Conservation (phyloP, 1,140 invertebrate genomes). For the Brachionus sp. region DNA sequence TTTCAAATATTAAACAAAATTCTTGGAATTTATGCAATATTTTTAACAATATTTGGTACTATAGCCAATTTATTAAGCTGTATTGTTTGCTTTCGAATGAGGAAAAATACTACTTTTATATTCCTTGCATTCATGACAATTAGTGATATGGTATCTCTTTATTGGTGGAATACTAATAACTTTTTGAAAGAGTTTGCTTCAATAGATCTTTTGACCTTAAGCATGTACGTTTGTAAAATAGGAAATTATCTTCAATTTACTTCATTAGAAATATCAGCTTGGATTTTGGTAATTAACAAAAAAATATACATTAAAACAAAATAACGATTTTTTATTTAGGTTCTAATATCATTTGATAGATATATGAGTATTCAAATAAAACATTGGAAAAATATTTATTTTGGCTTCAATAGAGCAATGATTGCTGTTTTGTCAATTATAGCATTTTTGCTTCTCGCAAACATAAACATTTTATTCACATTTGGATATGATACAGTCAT, state of each 20-base stretch:
- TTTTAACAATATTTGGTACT: constrained; percentile 24
- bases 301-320: neutral
- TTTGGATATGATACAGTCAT: neutral
- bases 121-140: constrained; percentile 15
- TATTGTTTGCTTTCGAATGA: constrained; percentile 9
- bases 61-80: constrained; percentile 3
- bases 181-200: constrained; percentile 8
- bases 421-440: neutral
- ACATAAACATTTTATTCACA: constrained; percentile 17
- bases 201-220: neutral
- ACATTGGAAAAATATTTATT: constrained; percentile 22
- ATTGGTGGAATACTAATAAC: constrained; percentile 36
- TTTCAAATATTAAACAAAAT: constrained; percentile 18
- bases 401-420: neutral
- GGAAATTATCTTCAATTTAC: constrained; percentile 37
- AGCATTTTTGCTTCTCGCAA: neutral
- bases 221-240: neutral
- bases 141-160: constrained; percentile 19
- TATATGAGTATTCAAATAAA: constrained; percentile 34
- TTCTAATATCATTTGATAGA: constrained; percentile 1
- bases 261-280: constrained; percentile 36
- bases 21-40: neutral
- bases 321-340: constrained; percentile 17
- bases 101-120: constrained; percentile 29
- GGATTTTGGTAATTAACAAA: constrained; percentile 22